Base-by-base conservation (phyloP, 2,888 invertebrate genomes). In the Trissolcus japonicus region DNA sequence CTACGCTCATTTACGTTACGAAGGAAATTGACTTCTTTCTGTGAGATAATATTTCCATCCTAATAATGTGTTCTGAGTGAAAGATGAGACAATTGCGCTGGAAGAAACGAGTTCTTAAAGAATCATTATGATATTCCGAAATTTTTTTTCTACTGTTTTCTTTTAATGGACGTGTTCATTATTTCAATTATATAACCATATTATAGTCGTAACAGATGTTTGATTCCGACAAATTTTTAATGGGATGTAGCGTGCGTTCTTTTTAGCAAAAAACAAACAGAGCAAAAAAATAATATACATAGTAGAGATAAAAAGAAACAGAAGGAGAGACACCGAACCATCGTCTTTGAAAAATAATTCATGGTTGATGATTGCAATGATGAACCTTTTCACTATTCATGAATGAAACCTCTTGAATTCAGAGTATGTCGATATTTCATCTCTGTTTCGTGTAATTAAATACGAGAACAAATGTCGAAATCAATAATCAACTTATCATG, bases 1-100 rank as follows among this genome's bases (percentile, higher is more conserved):
- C 86, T 84, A 84, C 72, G 60, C 61, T 66, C 69, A 76, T 71
- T 78, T 74, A 57, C 54, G 74, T 59, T 71, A 61, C 50, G 51
- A 55, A 69, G 71, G 48, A 74, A 74, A 74, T 74, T 69, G 74
- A 69, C 74, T 78, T 78, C 62, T 74, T 78, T 68, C 68, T 63
- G 63, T 67, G 50, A 50, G 67, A 76, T 68, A 62, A 67, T 72
- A 72, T 76, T 76, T 72, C 67, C 59, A 67, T 62, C 66, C 71
- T 76, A 76, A 76, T 76, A 76, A 76, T 72, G 76, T 67, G 71
- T 67, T 72, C 67, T 76, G 76, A 71, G 76, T 76, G 71, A 72
- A 72, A 76, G 76, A 76, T 67, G 76, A 76, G 71, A 76, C 76
- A 76, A 71, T 72, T 77, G 63, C 57, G 68, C 53, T 68, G 59